Evolutionary conservation across 2,797 vertebrate species (phyloP), one percentile per base, ranked within the genome.

Genomic region (Phataginus tricuspis): DNA sequence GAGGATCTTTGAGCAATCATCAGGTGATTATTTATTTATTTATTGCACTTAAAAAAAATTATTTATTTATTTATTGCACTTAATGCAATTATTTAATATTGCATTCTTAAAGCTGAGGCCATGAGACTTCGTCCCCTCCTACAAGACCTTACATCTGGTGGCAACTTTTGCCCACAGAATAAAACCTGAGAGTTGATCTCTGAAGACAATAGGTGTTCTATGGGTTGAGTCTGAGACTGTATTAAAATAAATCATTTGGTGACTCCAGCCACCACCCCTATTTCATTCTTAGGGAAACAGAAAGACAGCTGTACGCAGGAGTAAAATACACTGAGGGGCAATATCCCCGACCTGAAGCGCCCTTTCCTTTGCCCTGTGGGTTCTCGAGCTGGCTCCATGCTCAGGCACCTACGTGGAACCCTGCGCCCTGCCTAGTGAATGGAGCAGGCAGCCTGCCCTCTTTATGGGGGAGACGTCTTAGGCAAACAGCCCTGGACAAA

Each of bases 1-100:
- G n/a, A 94, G 14, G 37, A 27, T 77, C 49, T 72, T 83, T 57
- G 34, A 25, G 72, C 45, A 53, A 57, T 91, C 86, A 37, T 34
- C 29, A 39, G 31, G 51, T 42, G 93, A 85, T 94, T 95, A 86
- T 94, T 45, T 45, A 45, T 45, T 45, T 96, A 95, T 94, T 71
- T 88, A 90, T 68, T 10, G 37, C 95, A 69, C 9, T n/a, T n/a
- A n/a, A n/a, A n/a, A n/a, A n/a, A n/a, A n/a, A n/a, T n/a, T n/a
- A n/a, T n/a, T n/a, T n/a, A n/a, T n/a, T n/a, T n/a, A n/a, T n/a
- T n/a, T n/a, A n/a, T n/a, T n/a, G n/a, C n/a, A n/a, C n/a, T n/a
- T n/a, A n/a, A n/a, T n/a, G n/a, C n/a, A n/a, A n/a, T n/a, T n/a
- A n/a, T n/a, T n/a, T n/a, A n/a, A n/a, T n/a, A n/a, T n/a, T 71